phyloP scores from a whole-genome alignment of 2,888 invertebrate genomes.

The Mythimna ferrago region DNA sequence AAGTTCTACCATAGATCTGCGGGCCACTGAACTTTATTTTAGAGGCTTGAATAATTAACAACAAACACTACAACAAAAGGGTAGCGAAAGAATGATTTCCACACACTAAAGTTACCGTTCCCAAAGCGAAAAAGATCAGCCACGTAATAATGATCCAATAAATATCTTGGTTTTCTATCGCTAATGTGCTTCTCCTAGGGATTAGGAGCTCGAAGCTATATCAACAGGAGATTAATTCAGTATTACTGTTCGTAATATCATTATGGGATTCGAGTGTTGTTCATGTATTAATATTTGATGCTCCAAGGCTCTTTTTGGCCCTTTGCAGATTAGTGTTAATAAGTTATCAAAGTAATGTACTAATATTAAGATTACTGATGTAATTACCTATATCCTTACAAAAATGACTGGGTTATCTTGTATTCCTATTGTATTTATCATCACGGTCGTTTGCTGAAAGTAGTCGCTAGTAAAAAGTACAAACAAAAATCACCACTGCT shows the following conservation, averaged over 20 bases:
- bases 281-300: constrained; percentile 51
- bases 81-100: not conserved
- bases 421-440: not conserved
- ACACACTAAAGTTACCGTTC: not conserved
- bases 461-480: no score
- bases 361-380: not conserved
- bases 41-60: not conserved
- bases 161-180: constrained; percentile 59
- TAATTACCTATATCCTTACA: not conserved
- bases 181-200: constrained; percentile 50
- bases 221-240: constrained; percentile 56
- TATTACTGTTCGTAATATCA: constrained; percentile 54
- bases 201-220: constrained; percentile 42
- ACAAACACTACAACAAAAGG: constrained; percentile 4
- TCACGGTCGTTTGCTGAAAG: not conserved
- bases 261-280: constrained; percentile 39
- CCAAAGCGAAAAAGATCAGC: constrained; percentile 36
- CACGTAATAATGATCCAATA: constrained; percentile 55
- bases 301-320: constrained; percentile 14
- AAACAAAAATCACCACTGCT: no score
- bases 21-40: no score
- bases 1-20: not conserved
- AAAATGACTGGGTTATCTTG: not conserved
- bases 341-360: not conserved
- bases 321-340: constrained; percentile 25